phyloP scores from a whole-genome alignment of 2,888 invertebrate genomes.

The Gisinianus flammeolus region DNA sequence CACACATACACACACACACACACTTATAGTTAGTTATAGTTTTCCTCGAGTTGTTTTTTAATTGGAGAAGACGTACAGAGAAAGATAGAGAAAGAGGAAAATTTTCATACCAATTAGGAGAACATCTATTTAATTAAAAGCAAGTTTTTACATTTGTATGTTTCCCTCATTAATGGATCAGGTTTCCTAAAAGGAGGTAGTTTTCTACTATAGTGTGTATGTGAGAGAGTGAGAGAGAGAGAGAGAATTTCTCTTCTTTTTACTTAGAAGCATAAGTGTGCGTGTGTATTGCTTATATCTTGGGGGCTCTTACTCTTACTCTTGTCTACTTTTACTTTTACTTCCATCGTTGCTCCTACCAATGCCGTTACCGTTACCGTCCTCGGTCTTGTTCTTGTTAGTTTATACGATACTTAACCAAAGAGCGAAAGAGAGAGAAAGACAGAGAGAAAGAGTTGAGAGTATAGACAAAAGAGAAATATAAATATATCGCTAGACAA shows the following conservation, averaged over 20 bases:
- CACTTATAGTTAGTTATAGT: slow-evolving; percentile 6
- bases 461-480: too few species aligned
- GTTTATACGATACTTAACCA: background rate
- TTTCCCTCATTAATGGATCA: slow-evolving; percentile 43
- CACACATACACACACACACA: background rate
- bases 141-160: slow-evolving; percentile 39
- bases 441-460: too few species aligned
- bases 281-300: slow-evolving; percentile 1
- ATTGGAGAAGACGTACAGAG: slow-evolving; percentile 34
- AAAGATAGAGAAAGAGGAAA: slow-evolving; percentile 16
- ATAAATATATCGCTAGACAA: too few species aligned
- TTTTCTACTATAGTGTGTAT: background rate
- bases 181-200: slow-evolving; percentile 40
- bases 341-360: background rate
- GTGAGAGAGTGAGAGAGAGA: background rate
- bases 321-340: slow-evolving; percentile 7
- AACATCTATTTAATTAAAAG: slow-evolving; percentile 41
- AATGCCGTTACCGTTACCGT: background rate
- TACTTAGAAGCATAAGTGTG: background rate
- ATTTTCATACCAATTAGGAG: slow-evolving; percentile 44
- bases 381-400: slow-evolving; percentile 16
- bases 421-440: background rate
- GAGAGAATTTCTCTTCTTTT: background rate
- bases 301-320: slow-evolving; percentile 2
- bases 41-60: slow-evolving; percentile 42